Base-by-base conservation (phyloP, 1,140 invertebrate genomes). In the Cotesia vestalis region DNA sequence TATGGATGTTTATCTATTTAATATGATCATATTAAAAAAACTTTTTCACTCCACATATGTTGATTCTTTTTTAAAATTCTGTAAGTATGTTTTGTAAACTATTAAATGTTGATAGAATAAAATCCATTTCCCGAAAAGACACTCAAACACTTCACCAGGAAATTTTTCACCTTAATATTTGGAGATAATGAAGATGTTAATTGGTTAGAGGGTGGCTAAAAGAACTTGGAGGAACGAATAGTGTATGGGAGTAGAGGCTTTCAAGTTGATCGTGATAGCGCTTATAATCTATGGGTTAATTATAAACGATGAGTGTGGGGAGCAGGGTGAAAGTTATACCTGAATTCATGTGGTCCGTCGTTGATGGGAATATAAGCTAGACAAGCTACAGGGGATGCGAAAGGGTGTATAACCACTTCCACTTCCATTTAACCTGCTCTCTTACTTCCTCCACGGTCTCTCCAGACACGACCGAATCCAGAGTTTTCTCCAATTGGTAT, bases 241-340 rank as follows among this genome's bases (percentile, higher is more conserved):
- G 40, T 46, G 40, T 46, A 11, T 46, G 40, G 6, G 11, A 2
- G 8, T 46, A 9, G 40, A 34, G 11, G 51, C 52, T 72, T 51
- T 38, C 62, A 57, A 52, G 53, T 60, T 60, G 38, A 66, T 66
- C 63, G 53, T 60, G 62, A 72, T 72, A 72, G 40, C 52, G 38
- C 70, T 60, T 66, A 60, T 72, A 63, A 72, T 72, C 63, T 66
- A 72, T 36, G 70, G 55, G 46, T 72, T 72, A 72, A 72, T 72
- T 66, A 66, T 60, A 52, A 66, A 66, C 53, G 53, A 66, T 36
- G 62, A 72, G 70, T 72, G 62, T 53, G 60, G 53, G 63, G 36
- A 59, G 70, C 60, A 66, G 53, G 63, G 36, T 66, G 70, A 72
- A 66, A 64, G 63, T 66, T 72, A 40, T 34, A 51, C 63, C 35